These are phyloP conservation scores for Laticauda laticaudata DNA, from an alignment of 2,113 vertebrate genomes.

Conservation along the genomic window DNA sequence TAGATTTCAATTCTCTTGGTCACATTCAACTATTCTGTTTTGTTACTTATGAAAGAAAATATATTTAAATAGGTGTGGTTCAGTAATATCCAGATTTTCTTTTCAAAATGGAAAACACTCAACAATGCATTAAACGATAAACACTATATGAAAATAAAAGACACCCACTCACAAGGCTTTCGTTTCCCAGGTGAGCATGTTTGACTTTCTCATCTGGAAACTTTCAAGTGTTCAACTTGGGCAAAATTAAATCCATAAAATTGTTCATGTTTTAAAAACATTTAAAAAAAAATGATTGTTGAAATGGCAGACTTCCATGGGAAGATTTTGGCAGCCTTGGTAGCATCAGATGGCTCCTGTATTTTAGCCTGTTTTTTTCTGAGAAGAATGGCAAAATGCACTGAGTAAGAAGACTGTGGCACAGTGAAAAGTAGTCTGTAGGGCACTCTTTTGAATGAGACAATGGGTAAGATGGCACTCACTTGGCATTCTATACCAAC, in stretches of 20 bases:
- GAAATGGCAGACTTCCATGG: neutral
- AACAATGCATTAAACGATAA: neutral
- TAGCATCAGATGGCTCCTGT: neutral
- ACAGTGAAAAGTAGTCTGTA: neutral
- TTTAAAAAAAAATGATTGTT: neutral
- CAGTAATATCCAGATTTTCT: neutral
- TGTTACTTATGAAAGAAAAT: neutral
- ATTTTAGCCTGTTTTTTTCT: neutral
- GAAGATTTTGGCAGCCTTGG: neutral
- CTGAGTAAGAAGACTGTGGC: accelerated
- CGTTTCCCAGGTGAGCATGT: neutral
- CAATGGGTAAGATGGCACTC: neutral
- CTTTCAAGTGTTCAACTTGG: neutral
- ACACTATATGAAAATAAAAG: neutral
- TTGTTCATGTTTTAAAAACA: neutral
- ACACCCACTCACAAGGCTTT: neutral
- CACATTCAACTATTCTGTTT: neutral
- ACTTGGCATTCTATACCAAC: neutral
- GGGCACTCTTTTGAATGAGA: neutral
- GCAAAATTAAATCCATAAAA: neutral
- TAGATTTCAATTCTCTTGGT: neutral
- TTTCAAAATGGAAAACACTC: neutral
- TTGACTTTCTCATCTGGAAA: neutral
- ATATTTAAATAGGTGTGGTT: neutral
- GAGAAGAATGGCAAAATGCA: neutral